Evolutionary conservation across 1,140 invertebrate genomes (phyloP).

Genomic region (Brachionus rotundiformis): DNA sequence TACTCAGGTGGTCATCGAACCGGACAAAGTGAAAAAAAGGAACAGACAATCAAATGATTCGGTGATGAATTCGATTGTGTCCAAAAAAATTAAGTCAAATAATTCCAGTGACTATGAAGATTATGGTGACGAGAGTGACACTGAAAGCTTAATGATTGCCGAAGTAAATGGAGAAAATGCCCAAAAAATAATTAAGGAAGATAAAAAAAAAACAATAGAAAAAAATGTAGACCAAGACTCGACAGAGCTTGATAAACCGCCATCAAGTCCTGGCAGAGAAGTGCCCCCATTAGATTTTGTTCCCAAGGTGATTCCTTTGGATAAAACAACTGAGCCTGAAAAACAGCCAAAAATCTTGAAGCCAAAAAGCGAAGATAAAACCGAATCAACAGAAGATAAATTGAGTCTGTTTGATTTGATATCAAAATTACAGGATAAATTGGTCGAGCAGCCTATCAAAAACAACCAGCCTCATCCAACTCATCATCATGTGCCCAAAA

Average conservation of each 20-base stretch:
- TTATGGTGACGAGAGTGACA: not conserved
- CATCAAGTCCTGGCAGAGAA: not conserved
- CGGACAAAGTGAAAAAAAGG: not conserved
- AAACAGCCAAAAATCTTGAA: not conserved
- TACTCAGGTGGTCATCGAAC: not conserved
- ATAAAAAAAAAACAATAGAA: not conserved
- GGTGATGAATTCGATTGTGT: not conserved
- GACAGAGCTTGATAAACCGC: not conserved
- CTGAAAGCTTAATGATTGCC: not conserved
- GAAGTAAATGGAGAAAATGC: not conserved
- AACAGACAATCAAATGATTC: not conserved
- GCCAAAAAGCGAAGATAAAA: not conserved
- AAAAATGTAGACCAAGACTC: not conserved
- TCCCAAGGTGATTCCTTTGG: slow-evolving; percentile 33
- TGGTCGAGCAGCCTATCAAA: not conserved
- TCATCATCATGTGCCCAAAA: not conserved
- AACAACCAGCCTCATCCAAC: not conserved
- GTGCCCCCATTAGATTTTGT: not conserved
- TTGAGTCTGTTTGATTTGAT: slow-evolving; percentile 47
- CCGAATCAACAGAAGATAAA: slow-evolving; percentile 6
- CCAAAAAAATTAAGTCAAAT: slow-evolving; percentile 10
- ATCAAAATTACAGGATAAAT: slow-evolving; percentile 43
- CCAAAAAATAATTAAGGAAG: not conserved
- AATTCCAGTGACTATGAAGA: slow-evolving; percentile 45
- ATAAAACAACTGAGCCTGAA: not conserved